Evolutionary conservation across 2,888 invertebrate species (phyloP), one percentile per base, ranked within the genome.

Genomic region (Drosophila gaucha): DNA sequence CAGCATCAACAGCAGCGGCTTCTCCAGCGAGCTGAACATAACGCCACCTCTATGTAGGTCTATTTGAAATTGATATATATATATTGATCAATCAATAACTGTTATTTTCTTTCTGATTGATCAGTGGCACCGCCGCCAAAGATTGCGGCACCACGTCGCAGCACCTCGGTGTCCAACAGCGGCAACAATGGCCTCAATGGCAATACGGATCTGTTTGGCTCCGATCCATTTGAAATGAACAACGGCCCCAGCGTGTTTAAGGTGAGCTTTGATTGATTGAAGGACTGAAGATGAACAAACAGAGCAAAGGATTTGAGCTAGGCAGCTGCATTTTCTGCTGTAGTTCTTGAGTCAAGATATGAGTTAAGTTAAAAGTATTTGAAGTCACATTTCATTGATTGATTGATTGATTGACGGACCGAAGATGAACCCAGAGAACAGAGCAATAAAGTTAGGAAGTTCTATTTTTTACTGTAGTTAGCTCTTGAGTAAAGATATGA

Each of bases 71-170:
- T 9, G 12, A 30, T 6, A 6, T 14, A 4, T 14, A 36, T 1
- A 14, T n/a, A 18, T 26, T 8, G 22, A 5, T 24, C 35, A 35
- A 49, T 35, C 24, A 33, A 35, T 26, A 33, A 43, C 2, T 26
- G 28, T 50, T 64, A 22, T 1, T 16, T 35, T 52, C 47, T 46
- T 38, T 41, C 54, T 16, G 24, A 16, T 26, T 1, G 6, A 43
- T 93, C 91, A 97, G 97, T 97, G 94, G 96, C 97, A 43, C 97
- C 97, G 68, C 97, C 97, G 63, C 97, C 97, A 60, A 97, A 96
- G 91, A 94, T 95, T 6, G 93, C 94, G 22, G 94, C 94, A 77
- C 94, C 94, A 65, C 93, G 90, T 89, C 93, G 90, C 78, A 86
- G 70, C 55, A 89, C 77, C 39, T 82, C 90, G 57, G 76, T 79